Evolutionary conservation across 30 jellyfish, hydroid and myxozoan species (phyloP).

Genomic region (Nemopilema nomurai): DNA sequence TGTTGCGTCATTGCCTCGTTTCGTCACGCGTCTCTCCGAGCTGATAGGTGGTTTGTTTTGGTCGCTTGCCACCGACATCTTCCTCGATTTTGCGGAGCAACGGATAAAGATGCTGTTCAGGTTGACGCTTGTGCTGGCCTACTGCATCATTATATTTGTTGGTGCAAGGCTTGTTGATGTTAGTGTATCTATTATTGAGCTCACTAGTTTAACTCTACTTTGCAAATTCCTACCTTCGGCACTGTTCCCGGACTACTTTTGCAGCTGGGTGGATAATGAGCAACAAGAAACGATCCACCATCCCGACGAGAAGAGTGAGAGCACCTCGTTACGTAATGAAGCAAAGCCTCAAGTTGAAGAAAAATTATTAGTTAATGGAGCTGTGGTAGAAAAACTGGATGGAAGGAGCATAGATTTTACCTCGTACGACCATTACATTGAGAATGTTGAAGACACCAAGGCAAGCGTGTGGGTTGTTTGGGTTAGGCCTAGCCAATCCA

Average conservation of each 20-base stretch:
- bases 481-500: constrained; percentile 50
- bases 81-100: background rate
- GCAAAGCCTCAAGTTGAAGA: background rate
- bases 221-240: constrained; percentile 37
- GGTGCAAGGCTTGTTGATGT: constrained; percentile 77
- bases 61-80: background rate
- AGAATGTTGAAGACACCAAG: constrained; percentile 92
- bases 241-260: constrained; percentile 3
- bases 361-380: background rate
- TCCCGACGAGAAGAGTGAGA: background rate
- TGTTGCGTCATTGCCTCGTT: constrained; percentile 47
- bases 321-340: background rate
- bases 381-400: background rate
- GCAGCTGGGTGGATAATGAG: background rate
- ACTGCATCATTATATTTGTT: constrained; percentile 58
- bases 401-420: constrained; percentile 47
- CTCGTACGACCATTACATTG: constrained; percentile 68
- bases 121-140: constrained; percentile 46
- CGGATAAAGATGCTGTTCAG: constrained; percentile 44
- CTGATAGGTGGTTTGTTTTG: constrained; percentile 2
- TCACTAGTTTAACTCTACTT: constrained; percentile 44
- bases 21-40: background rate
- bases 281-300: background rate
- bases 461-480: constrained; percentile 93
- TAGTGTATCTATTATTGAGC: constrained; percentile 49